Percentiles rank a stretch among this genome's conserved stretches.
phyloP scores from a whole-genome alignment of 2,888 invertebrate genomes.

The Chalcosyrphus nemorum region DNA sequence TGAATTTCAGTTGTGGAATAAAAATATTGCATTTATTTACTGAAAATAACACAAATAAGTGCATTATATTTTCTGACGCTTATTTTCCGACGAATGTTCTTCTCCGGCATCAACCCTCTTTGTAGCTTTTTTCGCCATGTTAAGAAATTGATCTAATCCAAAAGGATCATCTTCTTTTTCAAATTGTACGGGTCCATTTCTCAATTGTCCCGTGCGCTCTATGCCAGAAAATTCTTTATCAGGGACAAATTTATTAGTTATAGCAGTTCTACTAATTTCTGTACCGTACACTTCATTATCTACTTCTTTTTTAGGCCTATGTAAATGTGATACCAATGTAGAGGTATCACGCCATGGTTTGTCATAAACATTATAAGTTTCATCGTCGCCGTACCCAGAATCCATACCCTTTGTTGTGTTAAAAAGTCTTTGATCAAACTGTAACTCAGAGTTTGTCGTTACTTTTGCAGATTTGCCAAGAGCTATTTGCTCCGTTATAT shows the following conservation, averaged over 20 bases:
- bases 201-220: slow-evolving; percentile 85
- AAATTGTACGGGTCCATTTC: slow-evolving; percentile 98
- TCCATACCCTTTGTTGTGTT: slow-evolving; percentile 97
- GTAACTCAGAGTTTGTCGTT: slow-evolving; percentile 87
- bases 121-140: slow-evolving; percentile 94
- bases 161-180: slow-evolving; percentile 96
- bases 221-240: slow-evolving; percentile 98
- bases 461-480: slow-evolving; percentile 95
- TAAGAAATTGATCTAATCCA: slow-evolving; percentile 98
- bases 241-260: slow-evolving; percentile 97
- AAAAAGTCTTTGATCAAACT: slow-evolving; percentile 98
- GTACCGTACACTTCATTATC: slow-evolving; percentile 96
- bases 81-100: slow-evolving; percentile 26
- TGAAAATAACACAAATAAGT: too few relatives aligned
- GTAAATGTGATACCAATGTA: slow-evolving; percentile 93
- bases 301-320: slow-evolving; percentile 92
- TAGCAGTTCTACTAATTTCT: slow-evolving; percentile 94
- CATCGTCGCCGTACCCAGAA: slow-evolving; percentile 96
- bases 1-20: too few relatives aligned
- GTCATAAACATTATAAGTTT: slow-evolving; percentile 98
- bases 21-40: too few relatives aligned
- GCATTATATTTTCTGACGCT: slow-evolving; percentile 12
- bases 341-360: slow-evolving; percentile 98
- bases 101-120: slow-evolving; percentile 84
- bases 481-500: slow-evolving; percentile 99